Evolutionary conservation across 2,797 vertebrate species (phyloP), one percentile per base, ranked within the genome.

Genomic region (Gallinago solitaria): DNA sequence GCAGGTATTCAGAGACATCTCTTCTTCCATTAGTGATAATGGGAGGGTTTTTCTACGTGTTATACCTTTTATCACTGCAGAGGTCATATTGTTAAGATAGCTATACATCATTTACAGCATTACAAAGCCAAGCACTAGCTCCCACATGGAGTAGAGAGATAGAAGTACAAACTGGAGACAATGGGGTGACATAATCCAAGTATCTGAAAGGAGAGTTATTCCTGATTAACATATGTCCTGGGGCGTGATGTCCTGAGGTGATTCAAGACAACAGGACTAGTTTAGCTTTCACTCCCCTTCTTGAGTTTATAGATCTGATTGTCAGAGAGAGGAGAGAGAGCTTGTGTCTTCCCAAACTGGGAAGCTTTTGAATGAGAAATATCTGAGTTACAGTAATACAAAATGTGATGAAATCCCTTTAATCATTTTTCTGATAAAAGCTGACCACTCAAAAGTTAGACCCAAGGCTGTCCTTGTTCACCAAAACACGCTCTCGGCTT

Each of bases 51-150:
- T 89, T 24, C 61, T 74, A 6, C 51, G 5, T 59, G 65, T 94
- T 78, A 91, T 63, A 83, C n/a, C 43, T 86, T 90, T 91, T 82
- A 88, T 90, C 82, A 76, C 39, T 70, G 56, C 54, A 80, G 70
- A 33, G 28, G 37, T 70, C 54, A 8, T 54, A 83, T 35, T 60
- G n/a, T 37, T 86, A 74, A 88, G 77, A 91, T 50, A 83, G 35
- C 28, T 76, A 33, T 50, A 50, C 24, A 81, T 87, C 87, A 89
- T 91, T 91, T 75, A 81, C 53, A 93, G 35, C 48, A 84, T 79
- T 88, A 90, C 65, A 59, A 93, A 90, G 61, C 51, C 70, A 91
- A 88, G 70, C 21, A 73, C 35, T 32, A 67, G 39, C 51, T 96
- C 77, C 74, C 43, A 84, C 87, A 67, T 1, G 0, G 14, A 69